Base-by-base conservation (phyloP, 1,140 invertebrate species). In the Trypoxylus dichotomus region DNA sequence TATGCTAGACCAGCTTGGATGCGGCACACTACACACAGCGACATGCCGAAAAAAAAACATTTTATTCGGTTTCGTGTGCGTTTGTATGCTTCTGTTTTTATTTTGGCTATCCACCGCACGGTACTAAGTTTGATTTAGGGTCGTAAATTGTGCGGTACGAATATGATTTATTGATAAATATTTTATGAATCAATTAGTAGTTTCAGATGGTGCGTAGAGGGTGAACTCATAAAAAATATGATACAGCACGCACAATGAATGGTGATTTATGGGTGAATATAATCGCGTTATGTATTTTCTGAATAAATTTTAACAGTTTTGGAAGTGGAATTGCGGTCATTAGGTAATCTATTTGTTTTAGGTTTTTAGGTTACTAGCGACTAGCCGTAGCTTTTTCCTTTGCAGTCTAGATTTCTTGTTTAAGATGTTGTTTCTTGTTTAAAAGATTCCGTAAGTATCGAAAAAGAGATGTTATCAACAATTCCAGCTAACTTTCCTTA, bases 101-200 rank as follows among this genome's bases (percentile, higher is more conserved):
- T 19, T 54, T 54, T 19, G 13, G 6, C 47, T 54, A 54, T 54
- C 47, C 47, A n/a, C 47, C 15, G 47, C 47, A 54, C 47, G 47
- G 47, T n/a, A 54, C 47, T 54, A 54, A 54, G 47, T 54, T 54
- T 54, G 47, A 54, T 54, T 54, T 54, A 54, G 47, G 47, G 19
- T 54, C 47, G 47, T 54, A 54, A 54, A 54, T 54, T 19, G 47
- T 54, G 47, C 47, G 47, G 47, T 54, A 54, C 47, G 47, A 54
- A 54, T 19, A 15, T 54, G 47, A 54, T 54, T 54, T 54, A 54
- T 54, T 54, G 47, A 54, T 54, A 54, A 54, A 54, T 54, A 54
- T 54, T 54, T 54, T 54, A 54, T 54, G 47, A 54, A 54, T 54
- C 47, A 54, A 54, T 54, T 54, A 54, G 47, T 54, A 54, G 47